These are phyloP conservation scores for Cromileptes altivelis DNA, from an alignment of 2,113 vertebrate genomes.

Conservation along the genomic window DNA sequence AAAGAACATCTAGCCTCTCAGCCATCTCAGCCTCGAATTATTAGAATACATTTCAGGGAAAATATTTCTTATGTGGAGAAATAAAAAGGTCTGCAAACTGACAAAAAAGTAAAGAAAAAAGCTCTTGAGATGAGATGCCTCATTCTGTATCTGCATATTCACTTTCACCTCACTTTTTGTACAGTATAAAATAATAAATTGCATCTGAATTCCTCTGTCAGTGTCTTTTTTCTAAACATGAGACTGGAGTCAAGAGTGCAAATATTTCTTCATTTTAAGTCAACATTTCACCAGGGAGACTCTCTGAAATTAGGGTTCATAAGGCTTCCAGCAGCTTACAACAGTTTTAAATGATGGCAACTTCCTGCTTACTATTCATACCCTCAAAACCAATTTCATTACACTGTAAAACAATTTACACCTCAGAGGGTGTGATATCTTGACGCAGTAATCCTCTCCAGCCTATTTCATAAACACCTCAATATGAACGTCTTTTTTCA, in stretches of 20 bases:
- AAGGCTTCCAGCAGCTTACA: constrained; percentile 62
- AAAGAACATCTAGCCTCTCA: not conserved
- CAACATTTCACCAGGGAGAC: constrained; percentile 50
- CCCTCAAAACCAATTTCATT: constrained; percentile 69
- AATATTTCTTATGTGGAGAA: not conserved
- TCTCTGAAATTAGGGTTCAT: constrained; percentile 53
- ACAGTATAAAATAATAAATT: not conserved
- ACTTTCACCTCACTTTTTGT: not conserved
- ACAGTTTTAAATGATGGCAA: constrained; percentile 61
- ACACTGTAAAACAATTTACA: constrained; percentile 72
- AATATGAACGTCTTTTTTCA: constrained; percentile 39
- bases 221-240: not conserved
- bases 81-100: not conserved
- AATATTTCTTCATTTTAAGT: constrained; percentile 43
- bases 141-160: not conserved
- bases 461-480: constrained; percentile 61
- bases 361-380: constrained; percentile 65
- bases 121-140: not conserved
- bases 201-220: constrained; percentile 14
- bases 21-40: constrained; percentile 2
- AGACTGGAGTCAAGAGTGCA: constrained; percentile 8
- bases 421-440: constrained; percentile 65
- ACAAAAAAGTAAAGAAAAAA: not conserved
- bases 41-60: not conserved
- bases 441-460: constrained; percentile 58